Percentiles rank a stretch among this genome's conserved stretches.
phyloP scores from a whole-genome alignment of 2,888 invertebrate species.

The Chrysomela aeneicollis region DNA sequence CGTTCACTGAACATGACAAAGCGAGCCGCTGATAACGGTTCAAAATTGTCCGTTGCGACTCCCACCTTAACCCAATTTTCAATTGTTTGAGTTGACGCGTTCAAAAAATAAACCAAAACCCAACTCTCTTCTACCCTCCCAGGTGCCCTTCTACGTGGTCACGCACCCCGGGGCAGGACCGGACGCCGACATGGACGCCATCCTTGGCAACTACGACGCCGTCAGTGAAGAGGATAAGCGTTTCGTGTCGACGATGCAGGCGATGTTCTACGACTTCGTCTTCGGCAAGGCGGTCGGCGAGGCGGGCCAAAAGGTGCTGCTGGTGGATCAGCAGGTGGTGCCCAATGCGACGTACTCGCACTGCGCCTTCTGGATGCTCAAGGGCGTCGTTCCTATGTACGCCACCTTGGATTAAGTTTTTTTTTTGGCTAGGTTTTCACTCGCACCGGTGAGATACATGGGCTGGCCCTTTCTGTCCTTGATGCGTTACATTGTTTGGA shows the following conservation, averaged over 20 bases:
- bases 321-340: slow-evolving; percentile 76
- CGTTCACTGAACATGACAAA: no score
- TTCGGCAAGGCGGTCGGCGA: slow-evolving; percentile 78
- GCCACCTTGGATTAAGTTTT: slow-evolving; percentile 74
- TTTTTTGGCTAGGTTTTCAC: no score
- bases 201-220: slow-evolving; percentile 72
- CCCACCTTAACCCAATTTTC: no score
- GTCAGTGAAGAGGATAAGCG: no score
- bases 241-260: slow-evolving; percentile 83
- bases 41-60: no score
- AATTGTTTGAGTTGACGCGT: no score
- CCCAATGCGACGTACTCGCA: slow-evolving; percentile 72
- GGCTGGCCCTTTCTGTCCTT: no score
- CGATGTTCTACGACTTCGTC: slow-evolving; percentile 83
- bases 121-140: no score
- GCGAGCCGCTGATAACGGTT: no score
- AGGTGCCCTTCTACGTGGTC: slow-evolving; percentile 78
- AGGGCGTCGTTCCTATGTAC: slow-evolving; percentile 77
- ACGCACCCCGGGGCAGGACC: slow-evolving; percentile 67
- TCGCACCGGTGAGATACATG: no score
- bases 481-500: no score
- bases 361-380: slow-evolving; percentile 80
- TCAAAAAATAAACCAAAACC: no score
- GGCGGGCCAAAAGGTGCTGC: slow-evolving; percentile 66
- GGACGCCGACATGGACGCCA: slow-evolving; percentile 77